Evolutionary conservation across 2,888 invertebrate genomes (phyloP).

Genomic region (Heliothis peltigera): DNA sequence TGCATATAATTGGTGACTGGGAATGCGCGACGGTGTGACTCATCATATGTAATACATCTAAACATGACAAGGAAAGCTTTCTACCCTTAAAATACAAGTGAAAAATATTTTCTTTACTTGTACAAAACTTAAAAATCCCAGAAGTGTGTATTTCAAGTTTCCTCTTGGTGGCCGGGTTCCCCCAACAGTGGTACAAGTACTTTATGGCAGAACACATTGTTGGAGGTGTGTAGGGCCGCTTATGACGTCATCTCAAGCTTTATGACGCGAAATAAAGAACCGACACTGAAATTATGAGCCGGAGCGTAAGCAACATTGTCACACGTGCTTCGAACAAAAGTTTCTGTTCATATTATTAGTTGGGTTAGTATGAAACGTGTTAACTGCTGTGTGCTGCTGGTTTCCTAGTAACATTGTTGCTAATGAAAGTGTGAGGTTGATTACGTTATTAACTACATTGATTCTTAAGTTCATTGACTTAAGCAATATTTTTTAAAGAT

Average conservation of each 20-base stretch:
- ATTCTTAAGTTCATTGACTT: not conserved
- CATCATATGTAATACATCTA: no score
- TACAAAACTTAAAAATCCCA: not conserved
- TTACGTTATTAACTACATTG: not conserved
- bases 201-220: slow-evolving; percentile 58
- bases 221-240: slow-evolving; percentile 47
- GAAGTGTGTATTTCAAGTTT: not conserved
- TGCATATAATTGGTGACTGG: no score
- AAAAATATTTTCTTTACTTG: no score
- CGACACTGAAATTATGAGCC: slow-evolving; percentile 63
- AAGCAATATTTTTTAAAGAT: no score
- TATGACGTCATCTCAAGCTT: slow-evolving; percentile 63
- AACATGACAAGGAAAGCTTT: no score
- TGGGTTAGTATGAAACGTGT: slow-evolving; percentile 40
- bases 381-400: slow-evolving; percentile 36
- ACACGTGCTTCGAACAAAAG: slow-evolving; percentile 49
- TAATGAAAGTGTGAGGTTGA: slow-evolving; percentile 2
- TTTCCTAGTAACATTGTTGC: slow-evolving; percentile 28
- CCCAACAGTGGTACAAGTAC: slow-evolving; percentile 35
- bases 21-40: no score
- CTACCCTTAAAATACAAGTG: no score
- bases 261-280: slow-evolving; percentile 67
- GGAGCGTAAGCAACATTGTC: slow-evolving; percentile 62
- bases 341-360: slow-evolving; percentile 52
- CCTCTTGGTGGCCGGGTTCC: slow-evolving; percentile 39